Evolutionary conservation across 2,797 vertebrate species (phyloP).

Genomic region (Pelobates cultripes): DNA sequence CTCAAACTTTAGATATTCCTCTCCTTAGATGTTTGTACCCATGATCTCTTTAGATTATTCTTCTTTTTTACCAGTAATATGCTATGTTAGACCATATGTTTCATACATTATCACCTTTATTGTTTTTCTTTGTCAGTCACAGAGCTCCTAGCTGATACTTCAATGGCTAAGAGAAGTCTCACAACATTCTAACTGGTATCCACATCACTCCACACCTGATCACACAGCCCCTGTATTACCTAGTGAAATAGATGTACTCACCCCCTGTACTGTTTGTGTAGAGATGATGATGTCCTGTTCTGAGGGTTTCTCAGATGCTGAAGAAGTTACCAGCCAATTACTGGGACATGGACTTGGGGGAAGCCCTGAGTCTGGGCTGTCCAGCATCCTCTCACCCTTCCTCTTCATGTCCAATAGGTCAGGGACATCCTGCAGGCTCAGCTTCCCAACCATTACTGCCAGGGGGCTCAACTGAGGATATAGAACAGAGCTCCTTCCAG

Average conservation of each 20-base stretch:
- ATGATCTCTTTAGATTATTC: too few species aligned
- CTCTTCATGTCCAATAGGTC: slow-evolving; percentile 86
- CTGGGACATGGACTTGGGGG: slow-evolving; percentile 88
- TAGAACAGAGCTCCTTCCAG: not conserved
- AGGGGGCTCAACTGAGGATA: not conserved
- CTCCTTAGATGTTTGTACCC: too few species aligned
- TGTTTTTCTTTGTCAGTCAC: too few species aligned
- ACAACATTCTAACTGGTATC: not conserved
- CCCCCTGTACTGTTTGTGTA: slow-evolving; percentile 21
- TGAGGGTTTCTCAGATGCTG: slow-evolving; percentile 53
- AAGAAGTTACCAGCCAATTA: slow-evolving; percentile 77
- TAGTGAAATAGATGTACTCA: slow-evolving; percentile 7
- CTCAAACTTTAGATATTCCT: too few species aligned
- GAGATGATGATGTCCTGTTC: slow-evolving; percentile 21
- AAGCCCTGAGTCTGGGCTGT: slow-evolving; percentile 92
- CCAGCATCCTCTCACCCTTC: slow-evolving; percentile 84
- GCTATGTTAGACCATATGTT: too few species aligned
- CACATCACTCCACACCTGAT: not conserved
- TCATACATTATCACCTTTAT: too few species aligned
- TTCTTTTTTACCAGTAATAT: too few species aligned
- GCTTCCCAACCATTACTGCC: slow-evolving; percentile 86
- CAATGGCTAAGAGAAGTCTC: not conserved
- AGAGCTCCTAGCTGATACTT: too few species aligned
- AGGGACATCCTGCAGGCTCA: slow-evolving; percentile 85
- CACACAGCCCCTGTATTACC: not conserved